Evolutionary conservation across 2,888 invertebrate genomes (phyloP), one percentile per base, ranked within the genome.

Genomic region (Epirrhoe tristata): DNA sequence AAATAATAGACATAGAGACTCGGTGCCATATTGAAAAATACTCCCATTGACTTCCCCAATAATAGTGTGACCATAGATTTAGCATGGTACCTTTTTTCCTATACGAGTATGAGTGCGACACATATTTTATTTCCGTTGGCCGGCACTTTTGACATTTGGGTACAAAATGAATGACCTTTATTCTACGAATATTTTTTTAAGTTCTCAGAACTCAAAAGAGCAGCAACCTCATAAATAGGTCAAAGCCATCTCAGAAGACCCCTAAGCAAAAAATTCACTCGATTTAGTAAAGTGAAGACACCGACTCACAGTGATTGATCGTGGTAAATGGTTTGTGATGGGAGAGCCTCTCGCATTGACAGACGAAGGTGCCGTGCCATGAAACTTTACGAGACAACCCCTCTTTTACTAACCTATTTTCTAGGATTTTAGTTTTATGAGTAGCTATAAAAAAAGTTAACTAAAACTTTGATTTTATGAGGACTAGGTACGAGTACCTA

Each of bases 271-370:
- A 87, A 83, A 80, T 83, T 81, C 80, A 82, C 82, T 80, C 83
- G 82, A 85, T 87, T 83, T 82, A 77, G 78, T 81, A 84, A 88
- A 87, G 86, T 84, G 85, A 85, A 83, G 85, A 82, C 80, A 78
- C 76, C 75, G 77, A 77, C 78, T 80, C 78, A 77, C 66, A 74
- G 86, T 88, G 88, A 89, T 89, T 88, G 89, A 89, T 89, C 81
- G 85, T 79, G 80, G 87, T 83, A 88, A 89, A 88, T 87, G 87
- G 87, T 80, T 85, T 81, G 86, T 86, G 85, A 83, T 82, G 78
- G 63, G 58, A 60, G 32, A 39, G 54, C 63, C 74, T 71, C 74
- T 72, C 70, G 70, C 74, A 77, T n/a, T n/a, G 83, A 82, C 81
- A 81, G 81, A 79, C 80, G 72, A 74, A 78, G 79, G 83, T 80